Base-by-base conservation (phyloP, 2,113 vertebrate species). In the Urocynchramus pylzowi region DNA sequence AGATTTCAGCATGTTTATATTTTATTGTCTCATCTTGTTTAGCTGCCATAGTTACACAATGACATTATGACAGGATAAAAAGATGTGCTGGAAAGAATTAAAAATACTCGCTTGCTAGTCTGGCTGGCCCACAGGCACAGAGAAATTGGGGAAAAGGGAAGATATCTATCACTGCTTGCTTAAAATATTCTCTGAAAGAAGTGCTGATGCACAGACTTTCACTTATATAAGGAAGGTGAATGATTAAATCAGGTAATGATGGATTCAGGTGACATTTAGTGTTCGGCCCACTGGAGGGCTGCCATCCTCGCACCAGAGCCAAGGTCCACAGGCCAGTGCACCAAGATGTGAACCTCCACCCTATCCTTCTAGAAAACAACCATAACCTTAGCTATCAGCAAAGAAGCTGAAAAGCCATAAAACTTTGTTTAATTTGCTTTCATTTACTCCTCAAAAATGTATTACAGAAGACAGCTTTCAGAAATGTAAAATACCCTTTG, bases 191-290 rank as follows among this genome's bases (percentile, higher is more conserved):
- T 97, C 93, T 92, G 85, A 96, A 96, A 93, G 78, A 97, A 96
- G 93, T 89, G 96, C 94, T 97, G 94, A 97, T 78, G 78, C 75
- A 87, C 64, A 85, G 64, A 74, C 54, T 94, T 93, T 60, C 95
- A 96, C 91, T 97, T 97, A 96, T 63, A 90, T 73, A 95, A 92
- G 83, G 76, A 95, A 94, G 85, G 96, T 96, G 97, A 98, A 98
- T 97, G 95, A 98, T 98, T 98, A 98, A 98, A 98, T 98, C 98
- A 98, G 97, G 97, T 97, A 98, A 98, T 98, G 98, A 98, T 98
- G 98, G 97, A 98, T 98, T 98, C 98, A 98, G 98, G 97, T 98
- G 91, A 97, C 93, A 94, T 95, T 93, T 67, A 84, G 98, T 95
- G 98, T 97, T 97, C 97, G 91, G 98, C 98, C 98, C 95, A 96